Percentiles rank a stretch among this genome's conserved stretches.
These are phyloP conservation scores for Geotrypetes seraphini DNA, from an alignment of 2,797 vertebrate genomes.

Conservation along the genomic window DNA sequence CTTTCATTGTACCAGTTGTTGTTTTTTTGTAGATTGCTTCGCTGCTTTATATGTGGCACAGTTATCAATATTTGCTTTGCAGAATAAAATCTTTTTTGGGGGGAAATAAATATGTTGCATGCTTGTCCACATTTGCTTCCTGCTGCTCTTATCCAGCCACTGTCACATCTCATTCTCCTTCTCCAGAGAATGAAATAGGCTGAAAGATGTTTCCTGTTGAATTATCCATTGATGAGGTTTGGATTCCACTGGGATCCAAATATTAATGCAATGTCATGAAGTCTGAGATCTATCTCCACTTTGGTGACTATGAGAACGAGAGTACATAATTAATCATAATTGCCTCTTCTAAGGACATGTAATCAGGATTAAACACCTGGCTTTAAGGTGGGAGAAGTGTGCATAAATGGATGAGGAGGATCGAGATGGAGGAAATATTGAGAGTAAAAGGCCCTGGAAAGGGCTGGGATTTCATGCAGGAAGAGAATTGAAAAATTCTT, in stretches of 20 bases:
- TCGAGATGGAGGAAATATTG: background rate
- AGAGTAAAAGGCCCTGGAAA: background rate
- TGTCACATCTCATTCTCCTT: background rate
- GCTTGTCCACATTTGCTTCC: constrained; percentile 3
- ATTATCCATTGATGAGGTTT: constrained; percentile 27
- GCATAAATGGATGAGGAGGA: background rate
- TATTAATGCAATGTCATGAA: constrained; percentile 42
- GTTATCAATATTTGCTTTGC: constrained; percentile 14
- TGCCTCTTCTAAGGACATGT: constrained; percentile 22
- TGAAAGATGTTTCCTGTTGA: constrained; percentile 25
- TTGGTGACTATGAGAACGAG: constrained; percentile 32
- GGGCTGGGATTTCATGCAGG: background rate
- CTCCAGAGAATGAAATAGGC: background rate
- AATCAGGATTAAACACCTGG: constrained; percentile 29
- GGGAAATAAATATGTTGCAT: constrained; percentile 10
- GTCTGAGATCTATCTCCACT: constrained; percentile 24
- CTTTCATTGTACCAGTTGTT: constrained; percentile 10
- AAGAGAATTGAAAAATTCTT: background rate
- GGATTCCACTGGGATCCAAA: constrained; percentile 26
- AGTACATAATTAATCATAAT: constrained; percentile 36
- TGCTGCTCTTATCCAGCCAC: background rate
- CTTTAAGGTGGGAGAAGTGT: constrained; percentile 6
- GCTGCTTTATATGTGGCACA: background rate
- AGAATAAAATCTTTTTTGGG: constrained; percentile 11
- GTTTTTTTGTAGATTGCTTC: constrained; percentile 3